phyloP scores from a whole-genome alignment of 2,888 invertebrate genomes.

The Parascotia fuliginaria region DNA sequence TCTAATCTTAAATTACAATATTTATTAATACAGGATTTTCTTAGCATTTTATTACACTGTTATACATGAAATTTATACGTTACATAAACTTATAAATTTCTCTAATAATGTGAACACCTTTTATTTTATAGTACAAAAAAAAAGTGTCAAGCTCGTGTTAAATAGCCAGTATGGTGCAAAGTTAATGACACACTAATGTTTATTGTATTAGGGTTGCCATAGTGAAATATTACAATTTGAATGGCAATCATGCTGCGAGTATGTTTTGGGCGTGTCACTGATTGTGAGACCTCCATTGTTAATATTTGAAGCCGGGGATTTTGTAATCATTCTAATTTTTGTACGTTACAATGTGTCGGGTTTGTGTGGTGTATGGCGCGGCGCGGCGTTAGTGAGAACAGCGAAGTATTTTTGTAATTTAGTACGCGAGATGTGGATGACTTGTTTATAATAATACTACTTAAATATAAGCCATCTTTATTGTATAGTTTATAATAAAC shows the following conservation, averaged over 20 bases:
- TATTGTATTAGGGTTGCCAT: conserved; percentile 83
- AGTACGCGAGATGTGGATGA: too few species aligned
- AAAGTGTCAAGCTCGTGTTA: conserved; percentile 46
- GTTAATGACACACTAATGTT: conserved; percentile 82
- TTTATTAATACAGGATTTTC: too few species aligned
- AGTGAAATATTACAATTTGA: conserved; percentile 79
- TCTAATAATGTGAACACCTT: conserved; percentile 48
- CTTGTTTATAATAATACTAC: too few species aligned
- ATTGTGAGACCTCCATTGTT: conserved; percentile 76
- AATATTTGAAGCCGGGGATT: conserved; percentile 70
- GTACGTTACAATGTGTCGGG: conserved; percentile 24
- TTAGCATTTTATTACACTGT: too few species aligned
- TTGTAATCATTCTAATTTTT: conserved; percentile 72
- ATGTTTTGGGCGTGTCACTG: conserved; percentile 82
- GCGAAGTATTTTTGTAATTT: too few species aligned
- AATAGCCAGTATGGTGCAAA: conserved; percentile 75
- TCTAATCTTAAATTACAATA: too few species aligned
- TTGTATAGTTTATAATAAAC: too few species aligned
- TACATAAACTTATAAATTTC: background rate
- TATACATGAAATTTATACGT: too few species aligned
- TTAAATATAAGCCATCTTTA: too few species aligned
- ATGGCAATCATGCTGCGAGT: conserved; percentile 78
- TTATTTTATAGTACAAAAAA: conserved; percentile 52
- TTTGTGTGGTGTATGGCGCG: conserved; percentile 15
- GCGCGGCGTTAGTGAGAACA: too few species aligned